Evolutionary conservation across 2,797 vertebrate species (phyloP).

Genomic region (Gambelia wislizenii): DNA sequence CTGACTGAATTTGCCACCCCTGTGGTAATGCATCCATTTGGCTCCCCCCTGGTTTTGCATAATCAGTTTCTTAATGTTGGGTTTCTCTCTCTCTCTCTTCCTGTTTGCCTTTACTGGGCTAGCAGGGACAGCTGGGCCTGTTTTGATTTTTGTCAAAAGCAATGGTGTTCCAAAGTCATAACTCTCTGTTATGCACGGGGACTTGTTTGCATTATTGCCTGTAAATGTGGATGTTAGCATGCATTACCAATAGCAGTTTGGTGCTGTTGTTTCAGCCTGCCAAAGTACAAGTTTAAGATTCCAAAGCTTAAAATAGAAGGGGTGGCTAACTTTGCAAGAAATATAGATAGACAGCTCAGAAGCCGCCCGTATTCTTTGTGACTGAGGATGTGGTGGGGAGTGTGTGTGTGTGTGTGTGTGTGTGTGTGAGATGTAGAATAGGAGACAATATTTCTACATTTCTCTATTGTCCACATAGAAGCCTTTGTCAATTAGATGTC

Average conservation of each 20-base stretch:
- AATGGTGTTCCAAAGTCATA: constrained; percentile 44
- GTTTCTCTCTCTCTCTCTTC: constrained; percentile 41
- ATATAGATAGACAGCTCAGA: background rate
- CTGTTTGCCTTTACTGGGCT: constrained; percentile 29
- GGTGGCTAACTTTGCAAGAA: background rate
- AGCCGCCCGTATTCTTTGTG: constrained; percentile 2
- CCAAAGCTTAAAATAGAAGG: constrained; percentile 1
- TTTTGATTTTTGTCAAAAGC: constrained; percentile 59
- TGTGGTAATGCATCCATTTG: too few relatives aligned
- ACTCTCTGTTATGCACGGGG: background rate
- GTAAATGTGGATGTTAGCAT: constrained; percentile 34
- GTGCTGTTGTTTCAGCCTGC: accelerated
- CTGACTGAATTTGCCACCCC: too few relatives aligned
- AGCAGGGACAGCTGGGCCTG: constrained; percentile 58
- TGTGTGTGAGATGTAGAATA: background rate
- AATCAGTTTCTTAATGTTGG: constrained; percentile 24
- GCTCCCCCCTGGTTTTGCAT: constrained; percentile 3
- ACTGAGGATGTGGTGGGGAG: background rate
- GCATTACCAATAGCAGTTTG: background rate
- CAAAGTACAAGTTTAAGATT: background rate
- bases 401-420: background rate
- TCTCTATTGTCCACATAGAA: constrained; percentile 43
- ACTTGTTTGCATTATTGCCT: constrained; percentile 4
- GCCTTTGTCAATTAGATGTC: constrained; percentile 65
- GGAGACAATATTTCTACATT: constrained; percentile 4